Base-by-base conservation (phyloP, 2,113 vertebrate genomes). In the Amphiprion ocellaris region DNA sequence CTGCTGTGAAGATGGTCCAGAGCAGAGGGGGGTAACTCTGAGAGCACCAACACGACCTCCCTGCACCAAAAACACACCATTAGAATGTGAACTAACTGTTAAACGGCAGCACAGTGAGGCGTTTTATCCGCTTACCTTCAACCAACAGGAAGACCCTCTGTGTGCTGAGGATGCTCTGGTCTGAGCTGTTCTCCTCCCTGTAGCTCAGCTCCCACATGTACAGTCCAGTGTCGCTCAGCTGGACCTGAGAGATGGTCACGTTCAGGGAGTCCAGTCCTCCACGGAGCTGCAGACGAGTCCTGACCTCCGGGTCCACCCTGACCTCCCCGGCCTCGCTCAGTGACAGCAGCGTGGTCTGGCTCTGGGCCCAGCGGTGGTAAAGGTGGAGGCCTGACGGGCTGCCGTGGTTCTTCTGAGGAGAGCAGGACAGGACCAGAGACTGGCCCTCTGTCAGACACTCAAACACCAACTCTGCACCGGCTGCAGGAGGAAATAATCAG, bases 271-370 rank as follows among this genome's bases (percentile, higher is more conserved):
- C 33, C 21, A 80, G 53, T 3, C 59, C 62, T 17, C 85, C 80
- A 2, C 2, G 0, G 12, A 91, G 67, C 63, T 53, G 54, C 62
- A 94, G 79, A 7, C 92, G 92, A 0, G 71, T 61, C 19, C 69
- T 19, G 69, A 47, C 69, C 14, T 46, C 66, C 0, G 21, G 63
- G 74, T 61, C 23, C 1, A 90, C 58, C 26, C 44, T 81, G 19
- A 71, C 2, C 6, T 21, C 10, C 0, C 24, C 10, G 12, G 21
- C 65, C 44, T 65, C 23, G 0, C 33, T 54, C 49, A 94, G 0
- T 4, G 90, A 91, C 26, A 94, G 70, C 56, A 93, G 70, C 11
- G 92, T 91, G n/a, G 61, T 86, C 84, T 93, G 91, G n/a, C 63
- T 68, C 14, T 52, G 83, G 50, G 64, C 49, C 0, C 61, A 11